Base-by-base conservation (phyloP, 2,888 invertebrate genomes). In the Hydrotaea diabolus region DNA sequence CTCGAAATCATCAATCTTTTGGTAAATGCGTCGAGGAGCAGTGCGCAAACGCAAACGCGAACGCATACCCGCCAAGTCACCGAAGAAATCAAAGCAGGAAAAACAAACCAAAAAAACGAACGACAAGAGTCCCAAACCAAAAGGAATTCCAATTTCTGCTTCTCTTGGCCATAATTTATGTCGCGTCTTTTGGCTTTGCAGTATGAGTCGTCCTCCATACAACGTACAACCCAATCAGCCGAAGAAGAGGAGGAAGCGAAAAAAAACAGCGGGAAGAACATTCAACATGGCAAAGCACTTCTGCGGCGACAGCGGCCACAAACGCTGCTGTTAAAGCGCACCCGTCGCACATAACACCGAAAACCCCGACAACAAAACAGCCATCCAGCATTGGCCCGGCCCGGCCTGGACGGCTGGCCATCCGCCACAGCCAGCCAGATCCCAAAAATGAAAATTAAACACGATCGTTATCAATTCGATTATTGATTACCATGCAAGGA, bases 381-480 rank as follows among this genome's bases (percentile, higher is more conserved):
- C 76, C 76, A 76, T 76, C 82, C 82, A 66, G 66, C n/a, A n/a
- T n/a, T 31, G 36, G 36, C 64, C 2, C 21, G 3, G 66, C 69
- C 3, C 43, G 15, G 11, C 46, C 21, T 21, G 13, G 59, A 13
- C 13, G 13, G 15, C 69, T 46, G 13, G 23, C 23, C 46, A 69
- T 17, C 43, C 36, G 66, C 66, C 66, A 66, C 39, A 66, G 31
- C 31, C n/a, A n/a, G 82, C 78, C 84, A 73, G 55, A 73, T 73
- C 57, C 43, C 77, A 85, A 85, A 85, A 85, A 85, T 85, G 80
- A 87, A 83, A 86, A 86, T 81, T 83, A 87, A 88, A 88, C 90
- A 91, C 90, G 92, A 91, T 92, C 90, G 90, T 91, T 91, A 91
- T 92, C 92, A 91, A 86, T 90, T 88, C 89, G 91, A 91, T 92